phyloP scores from a whole-genome alignment of 2,113 vertebrate genomes.

The Siniperca chuatsi region DNA sequence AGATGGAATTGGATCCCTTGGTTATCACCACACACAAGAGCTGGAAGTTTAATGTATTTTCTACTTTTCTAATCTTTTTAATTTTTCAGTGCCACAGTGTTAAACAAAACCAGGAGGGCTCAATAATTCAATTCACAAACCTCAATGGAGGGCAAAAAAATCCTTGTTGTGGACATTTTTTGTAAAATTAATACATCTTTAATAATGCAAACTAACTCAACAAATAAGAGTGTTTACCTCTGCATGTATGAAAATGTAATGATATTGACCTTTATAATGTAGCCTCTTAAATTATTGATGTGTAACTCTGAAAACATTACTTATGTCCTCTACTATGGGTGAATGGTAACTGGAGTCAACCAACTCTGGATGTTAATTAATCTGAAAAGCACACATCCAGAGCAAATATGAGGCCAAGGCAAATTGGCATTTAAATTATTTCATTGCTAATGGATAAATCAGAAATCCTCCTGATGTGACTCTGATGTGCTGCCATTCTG shows the following conservation, averaged over 20 bases:
- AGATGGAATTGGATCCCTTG: constrained; percentile 66
- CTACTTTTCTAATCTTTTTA: constrained; percentile 66
- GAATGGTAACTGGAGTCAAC: constrained; percentile 27
- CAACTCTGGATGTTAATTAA: constrained; percentile 44
- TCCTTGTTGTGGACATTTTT: constrained; percentile 32
- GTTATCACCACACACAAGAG: constrained; percentile 60
- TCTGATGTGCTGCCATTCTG: constrained; percentile 74
- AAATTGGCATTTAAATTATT: constrained; percentile 76
- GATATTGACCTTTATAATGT: constrained; percentile 2
- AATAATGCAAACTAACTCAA: constrained; percentile 51
- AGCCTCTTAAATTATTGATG: constrained; percentile 42
- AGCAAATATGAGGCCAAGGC: constrained; percentile 44
- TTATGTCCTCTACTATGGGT: constrained; percentile 25
- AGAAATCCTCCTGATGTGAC: constrained; percentile 70
- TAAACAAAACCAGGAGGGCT: constrained; percentile 47
- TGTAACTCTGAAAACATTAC: constrained; percentile 21
- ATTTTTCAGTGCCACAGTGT: constrained; percentile 57
- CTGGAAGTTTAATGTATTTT: constrained; percentile 63
- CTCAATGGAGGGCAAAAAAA: constrained; percentile 22
- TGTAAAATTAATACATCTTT: constrained; percentile 45
- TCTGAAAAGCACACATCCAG: constrained; percentile 48
- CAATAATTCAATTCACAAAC: constrained; percentile 59
- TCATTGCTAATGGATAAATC: constrained; percentile 66
- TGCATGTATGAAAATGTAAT: constrained; percentile 15
- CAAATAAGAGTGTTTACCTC: constrained; percentile 32